Percentiles rank a stretch among this genome's conserved stretches.
Evolutionary conservation across 2,113 vertebrate species (phyloP).

Genomic region (Ibidorhyncha struthersii): DNA sequence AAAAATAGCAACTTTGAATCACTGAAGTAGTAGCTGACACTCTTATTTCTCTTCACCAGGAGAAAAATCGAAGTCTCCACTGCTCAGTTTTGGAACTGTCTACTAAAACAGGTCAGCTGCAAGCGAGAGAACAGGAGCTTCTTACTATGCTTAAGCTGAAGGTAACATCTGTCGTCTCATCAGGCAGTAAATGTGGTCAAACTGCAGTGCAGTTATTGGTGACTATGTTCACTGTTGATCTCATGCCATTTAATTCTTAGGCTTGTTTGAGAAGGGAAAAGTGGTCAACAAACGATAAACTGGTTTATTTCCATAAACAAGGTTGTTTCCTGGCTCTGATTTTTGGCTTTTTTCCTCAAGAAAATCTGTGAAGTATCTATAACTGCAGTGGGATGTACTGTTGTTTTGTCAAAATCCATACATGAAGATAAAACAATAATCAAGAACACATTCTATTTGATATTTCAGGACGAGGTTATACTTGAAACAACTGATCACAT

Average conservation of each 20-base stretch:
- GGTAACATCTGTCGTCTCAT: slow-evolving; percentile 66
- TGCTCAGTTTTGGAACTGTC: slow-evolving; percentile 81
- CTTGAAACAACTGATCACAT: slow-evolving; percentile 81
- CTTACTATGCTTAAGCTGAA: slow-evolving; percentile 85
- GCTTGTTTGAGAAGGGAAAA: neutral
- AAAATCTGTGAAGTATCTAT: neutral
- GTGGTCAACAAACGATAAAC: neutral
- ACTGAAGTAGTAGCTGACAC: neutral
- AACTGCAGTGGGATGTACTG: neutral
- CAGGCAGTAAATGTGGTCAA: neutral
- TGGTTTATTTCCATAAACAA: neutral
- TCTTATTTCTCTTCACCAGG: slow-evolving; percentile 68
- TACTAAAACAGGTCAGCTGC: slow-evolving; percentile 82
- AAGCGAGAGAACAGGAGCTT: slow-evolving; percentile 89
- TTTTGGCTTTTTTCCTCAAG: neutral
- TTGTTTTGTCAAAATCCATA: neutral
- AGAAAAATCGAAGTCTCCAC: slow-evolving; percentile 83
- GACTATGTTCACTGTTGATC: neutral
- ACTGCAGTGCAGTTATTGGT: neutral
- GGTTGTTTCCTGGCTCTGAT: neutral
- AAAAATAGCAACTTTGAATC: neutral
- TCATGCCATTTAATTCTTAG: neutral
- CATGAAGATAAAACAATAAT: neutral
- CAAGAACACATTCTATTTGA: neutral
- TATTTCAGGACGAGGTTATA: slow-evolving; percentile 82